Evolutionary conservation across 2,113 vertebrate genomes (phyloP), one percentile per base, ranked within the genome.

Genomic region (Mixornis gularis): DNA sequence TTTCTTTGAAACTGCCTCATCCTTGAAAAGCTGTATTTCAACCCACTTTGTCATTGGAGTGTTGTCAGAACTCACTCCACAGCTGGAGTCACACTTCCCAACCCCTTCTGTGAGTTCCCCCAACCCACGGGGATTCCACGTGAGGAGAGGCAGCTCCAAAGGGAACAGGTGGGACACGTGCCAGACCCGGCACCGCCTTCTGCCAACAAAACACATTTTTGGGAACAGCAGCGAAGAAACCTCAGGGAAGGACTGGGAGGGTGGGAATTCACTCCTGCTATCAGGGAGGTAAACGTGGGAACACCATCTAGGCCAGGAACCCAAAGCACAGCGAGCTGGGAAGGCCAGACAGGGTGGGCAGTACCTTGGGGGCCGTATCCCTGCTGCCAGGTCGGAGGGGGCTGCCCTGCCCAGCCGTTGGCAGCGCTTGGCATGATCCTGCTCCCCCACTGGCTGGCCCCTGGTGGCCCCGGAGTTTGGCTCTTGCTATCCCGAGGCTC

Each of bases 401-500:
- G 98, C 95, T 99, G 99, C 86, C 99, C 98, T 82, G 99, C 98
- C 99, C 99, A 99, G 98, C 99, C 99, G 56, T 99, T 99, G 96
- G 99, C 99, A 92, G 99, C 98, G 18, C 96, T 99, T 78, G 99
- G 98, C 97, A 99, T 98, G 78, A 98, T 98, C 88, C 99, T 98
- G 96, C 98, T 98, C 22, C 98, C 98, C 99, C 99, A 99, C 96
- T 99, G 99, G 96, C 98, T 98, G 95, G 98, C 98, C 69, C 98
- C 98, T 4, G 98, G 98, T 13, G 99, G 98, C 87, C 99, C 98
- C 20, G 98, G 96, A 16, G 97, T 95, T 74, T 99, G 99, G 97
- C 98, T 98, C 97, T 99, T 99, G 98, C 98, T 99, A 85, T 99
- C 99, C 22, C 99, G 98, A 84, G 99, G 99, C 56, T 99, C 99